Base-by-base conservation (phyloP, 1,140 invertebrate genomes). In the Akabosia matsudoensis region DNA sequence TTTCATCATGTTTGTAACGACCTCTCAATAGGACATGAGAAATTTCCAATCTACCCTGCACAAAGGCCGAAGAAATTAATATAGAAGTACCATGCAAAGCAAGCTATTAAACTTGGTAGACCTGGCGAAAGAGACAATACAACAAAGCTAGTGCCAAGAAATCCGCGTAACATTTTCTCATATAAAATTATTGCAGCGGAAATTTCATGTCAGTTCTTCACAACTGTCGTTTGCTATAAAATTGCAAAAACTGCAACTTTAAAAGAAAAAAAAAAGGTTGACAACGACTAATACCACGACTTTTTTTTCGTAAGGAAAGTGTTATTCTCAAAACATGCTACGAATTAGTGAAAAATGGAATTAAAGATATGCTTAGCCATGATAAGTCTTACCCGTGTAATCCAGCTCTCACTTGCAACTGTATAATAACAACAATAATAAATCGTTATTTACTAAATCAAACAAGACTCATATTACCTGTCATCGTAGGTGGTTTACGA, bases 1-100 rank as follows among this genome's bases (percentile, higher is more conserved):
- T 67, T 67, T 67, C 61, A 67, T 67, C 61, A 67, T 67, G 30
- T 67, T 30, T 67, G 61, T 67, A 67, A 67, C 31, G 61, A 67
- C 28, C 24, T 67, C 61, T 30, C 31, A 31, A 30, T 67, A n/a
- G 61, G 61, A 67, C 61, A 67, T 67, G 61, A 67, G 26, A 30
- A 67, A 30, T 28, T 7, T 10, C 18, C 37, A 10, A 45, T 18
- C 37, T 45, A 45, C 4, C 4, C 14, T 16, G 24, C 4, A 61
- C 14, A 61, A 61, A 61, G 7, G 54, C 54, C 14, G 54, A 61
- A 4, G 24, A 61, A 61, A 22, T 4, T 22, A 22, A 61, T 61
- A 22, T 22, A 24, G 24, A 61, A 13, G 4, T 13, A n/a, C n/a
- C 14, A n/a, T 24, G 14, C 14, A 24, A 4, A 7, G 54, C 54